Conservation (phyloP, 2,113 vertebrate species). For the Coptodon bakossiorum region DNA sequence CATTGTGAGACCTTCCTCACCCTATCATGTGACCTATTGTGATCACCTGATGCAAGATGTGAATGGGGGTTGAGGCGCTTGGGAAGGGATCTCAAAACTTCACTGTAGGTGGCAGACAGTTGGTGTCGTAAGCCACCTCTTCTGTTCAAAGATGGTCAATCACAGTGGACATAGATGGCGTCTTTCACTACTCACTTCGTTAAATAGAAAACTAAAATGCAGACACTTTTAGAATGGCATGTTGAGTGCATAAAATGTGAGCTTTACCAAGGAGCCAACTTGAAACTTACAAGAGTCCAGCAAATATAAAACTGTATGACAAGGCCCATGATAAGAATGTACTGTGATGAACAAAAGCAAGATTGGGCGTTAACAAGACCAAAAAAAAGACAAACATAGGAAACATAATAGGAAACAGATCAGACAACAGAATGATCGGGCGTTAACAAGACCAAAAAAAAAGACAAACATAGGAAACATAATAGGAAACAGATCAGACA, state of each 20-base stretch:
- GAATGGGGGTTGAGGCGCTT: neutral
- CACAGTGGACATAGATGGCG: neutral
- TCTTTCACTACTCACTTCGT: neutral
- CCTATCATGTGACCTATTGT: neutral
- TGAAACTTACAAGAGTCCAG: neutral
- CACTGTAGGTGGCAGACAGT: neutral
- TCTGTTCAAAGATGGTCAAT: neutral
- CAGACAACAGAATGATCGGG: rapidly evolving
- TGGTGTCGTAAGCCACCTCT: neutral
- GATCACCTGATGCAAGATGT: neutral
- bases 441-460: neutral
- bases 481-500: neutral
- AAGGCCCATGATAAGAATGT: neutral
- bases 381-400: neutral
- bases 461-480: neutral
- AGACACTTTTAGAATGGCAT: neutral
- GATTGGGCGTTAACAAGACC: rapidly evolving
- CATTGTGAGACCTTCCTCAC: neutral
- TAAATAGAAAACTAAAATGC: neutral
- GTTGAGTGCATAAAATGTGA: neutral
- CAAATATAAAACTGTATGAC: neutral
- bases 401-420: neutral
- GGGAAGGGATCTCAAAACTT: neutral
- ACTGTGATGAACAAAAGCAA: neutral
- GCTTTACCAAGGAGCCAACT: neutral